Conservation (phyloP, 1,140 invertebrate species). For the Leptinotarsa defecta region DNA sequence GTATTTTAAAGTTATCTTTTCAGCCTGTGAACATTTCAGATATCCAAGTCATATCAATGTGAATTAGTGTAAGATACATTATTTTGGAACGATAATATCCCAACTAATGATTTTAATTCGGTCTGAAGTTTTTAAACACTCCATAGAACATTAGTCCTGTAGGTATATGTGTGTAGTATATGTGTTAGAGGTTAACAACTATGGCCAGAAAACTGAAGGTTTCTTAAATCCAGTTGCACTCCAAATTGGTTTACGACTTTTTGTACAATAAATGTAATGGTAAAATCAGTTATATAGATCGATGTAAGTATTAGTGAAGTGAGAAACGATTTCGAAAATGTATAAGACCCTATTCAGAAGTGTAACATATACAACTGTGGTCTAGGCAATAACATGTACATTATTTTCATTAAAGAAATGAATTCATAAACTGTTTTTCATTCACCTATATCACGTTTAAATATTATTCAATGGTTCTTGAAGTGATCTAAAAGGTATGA, state of each 20-base stretch:
- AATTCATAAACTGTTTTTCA: slow-evolving; percentile 47
- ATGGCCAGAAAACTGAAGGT: neutral
- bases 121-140: slow-evolving; percentile 32
- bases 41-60: slow-evolving; percentile 53
- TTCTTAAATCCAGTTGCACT: slow-evolving; percentile 24
- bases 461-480: too few species aligned
- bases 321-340: slow-evolving; percentile 16
- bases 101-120: neutral
- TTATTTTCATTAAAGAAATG: slow-evolving; percentile 60
- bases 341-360: slow-evolving; percentile 57
- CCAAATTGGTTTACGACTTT: slow-evolving; percentile 25
- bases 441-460: neutral
- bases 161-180: slow-evolving; percentile 57
- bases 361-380: slow-evolving; percentile 56
- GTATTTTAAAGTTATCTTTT: slow-evolving; percentile 29
- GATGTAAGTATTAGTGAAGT: slow-evolving; percentile 22
- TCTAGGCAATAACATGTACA: slow-evolving; percentile 59
- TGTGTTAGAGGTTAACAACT: slow-evolving; percentile 30
- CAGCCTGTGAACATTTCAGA: slow-evolving; percentile 46
- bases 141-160: slow-evolving; percentile 46
- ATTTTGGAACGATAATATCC: neutral
- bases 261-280: slow-evolving; percentile 18
- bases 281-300: slow-evolving; percentile 20
- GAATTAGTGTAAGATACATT: slow-evolving; percentile 29
- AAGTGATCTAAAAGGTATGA: too few species aligned